Conservation (phyloP, 2,797 vertebrate genomes). For the Odontamblyopus lacepedii region DNA sequence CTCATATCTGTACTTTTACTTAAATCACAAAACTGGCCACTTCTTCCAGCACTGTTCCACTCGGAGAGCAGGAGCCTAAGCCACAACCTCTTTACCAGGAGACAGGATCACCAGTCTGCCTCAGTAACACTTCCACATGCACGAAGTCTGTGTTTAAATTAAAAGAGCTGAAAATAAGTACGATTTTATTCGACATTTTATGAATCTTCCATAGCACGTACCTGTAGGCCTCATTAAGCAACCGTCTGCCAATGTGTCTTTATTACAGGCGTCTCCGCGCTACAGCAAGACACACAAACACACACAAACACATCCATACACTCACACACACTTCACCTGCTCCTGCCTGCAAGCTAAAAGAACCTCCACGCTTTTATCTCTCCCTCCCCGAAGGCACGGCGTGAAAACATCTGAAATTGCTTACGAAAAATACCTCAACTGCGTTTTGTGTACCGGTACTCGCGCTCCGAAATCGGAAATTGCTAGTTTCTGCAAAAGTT, state of each 20-base stretch:
- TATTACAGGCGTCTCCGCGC: conserved; percentile 51
- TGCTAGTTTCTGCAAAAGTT: conserved; percentile 55
- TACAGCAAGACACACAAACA: conserved; percentile 36
- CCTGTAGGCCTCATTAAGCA: conserved; percentile 37
- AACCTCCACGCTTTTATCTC: conserved; percentile 71
- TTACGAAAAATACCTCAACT: conserved; percentile 65
- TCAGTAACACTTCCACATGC: background rate
- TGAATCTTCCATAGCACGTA: conserved; percentile 11
- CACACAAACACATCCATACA: conserved; percentile 1
- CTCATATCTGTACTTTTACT: no score
- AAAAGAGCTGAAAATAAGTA: background rate
- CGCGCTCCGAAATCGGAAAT: conserved; percentile 52
- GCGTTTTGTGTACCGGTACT: conserved; percentile 55
- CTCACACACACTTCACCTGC: conserved; percentile 42
- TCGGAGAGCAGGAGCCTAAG: no score
- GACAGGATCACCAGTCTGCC: no score
- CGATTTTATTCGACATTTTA: background rate
- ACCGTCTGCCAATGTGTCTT: conserved; percentile 62
- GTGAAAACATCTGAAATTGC: conserved; percentile 57
- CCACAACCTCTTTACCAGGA: no score
- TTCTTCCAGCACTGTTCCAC: background rate
- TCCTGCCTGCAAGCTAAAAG: conserved; percentile 60
- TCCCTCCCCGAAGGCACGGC: conserved; percentile 71
- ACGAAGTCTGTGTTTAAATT: background rate
- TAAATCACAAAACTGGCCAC: background rate